phyloP scores from a whole-genome alignment of 2,797 vertebrate genomes.

The Chromis chromis region DNA sequence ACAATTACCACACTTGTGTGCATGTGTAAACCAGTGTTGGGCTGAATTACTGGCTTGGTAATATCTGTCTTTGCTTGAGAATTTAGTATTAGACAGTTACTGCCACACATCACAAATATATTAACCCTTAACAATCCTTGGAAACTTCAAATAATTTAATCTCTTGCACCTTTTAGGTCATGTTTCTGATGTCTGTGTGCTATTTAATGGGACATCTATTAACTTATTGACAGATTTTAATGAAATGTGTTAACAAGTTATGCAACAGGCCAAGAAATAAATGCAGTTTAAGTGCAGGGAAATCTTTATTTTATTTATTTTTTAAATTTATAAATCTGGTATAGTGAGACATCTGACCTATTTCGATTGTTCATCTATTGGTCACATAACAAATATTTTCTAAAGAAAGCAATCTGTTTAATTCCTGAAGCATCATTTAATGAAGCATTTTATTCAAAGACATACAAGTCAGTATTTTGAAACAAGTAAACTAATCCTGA shows the following conservation, averaged over 20 bases:
- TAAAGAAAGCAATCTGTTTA: no score
- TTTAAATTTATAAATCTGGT: not conserved
- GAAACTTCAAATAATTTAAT: not conserved
- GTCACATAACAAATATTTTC: no score
- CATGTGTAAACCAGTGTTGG: not conserved
- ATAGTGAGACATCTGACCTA: no score
- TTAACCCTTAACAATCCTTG: not conserved
- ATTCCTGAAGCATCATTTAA: no score
- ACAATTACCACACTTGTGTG: not conserved
- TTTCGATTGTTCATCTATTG: no score
- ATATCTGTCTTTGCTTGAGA: not conserved
- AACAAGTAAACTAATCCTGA: no score
- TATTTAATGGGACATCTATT: not conserved
- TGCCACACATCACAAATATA: no score
- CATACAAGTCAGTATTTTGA: no score
- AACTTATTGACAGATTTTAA: not conserved
- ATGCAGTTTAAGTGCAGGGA: not conserved
- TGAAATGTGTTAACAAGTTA: not conserved
- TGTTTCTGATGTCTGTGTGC: not conserved
- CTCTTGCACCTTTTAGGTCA: no score
- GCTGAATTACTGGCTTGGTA: not conserved
- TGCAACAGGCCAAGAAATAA: not conserved
- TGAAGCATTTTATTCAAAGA: no score
- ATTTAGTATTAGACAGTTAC: not conserved
- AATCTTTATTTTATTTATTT: no score